These are phyloP conservation scores for Euproctis similis DNA, from an alignment of 2,888 invertebrate species.

Conservation along the genomic window DNA sequence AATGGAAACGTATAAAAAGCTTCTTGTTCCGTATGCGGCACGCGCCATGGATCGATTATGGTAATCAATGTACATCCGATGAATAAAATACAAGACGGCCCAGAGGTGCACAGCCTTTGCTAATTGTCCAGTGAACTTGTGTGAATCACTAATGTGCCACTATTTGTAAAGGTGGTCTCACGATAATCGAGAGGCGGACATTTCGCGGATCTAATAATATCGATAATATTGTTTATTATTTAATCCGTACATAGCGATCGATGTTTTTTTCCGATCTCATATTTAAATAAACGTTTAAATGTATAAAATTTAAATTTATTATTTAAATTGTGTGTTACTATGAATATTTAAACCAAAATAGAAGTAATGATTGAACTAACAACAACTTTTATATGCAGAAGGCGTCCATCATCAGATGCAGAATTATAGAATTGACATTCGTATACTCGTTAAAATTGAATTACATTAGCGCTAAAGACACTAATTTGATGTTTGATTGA, in stretches of 20 bases:
- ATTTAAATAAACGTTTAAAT: too few species aligned
- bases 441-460: conserved; percentile 36
- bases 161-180: conserved; percentile 51
- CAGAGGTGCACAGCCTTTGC: conserved; percentile 75
- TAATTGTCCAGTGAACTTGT: conserved; percentile 71
- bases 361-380: conserved; percentile 14
- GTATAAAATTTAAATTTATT: too few species aligned
- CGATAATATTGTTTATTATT: too few species aligned
- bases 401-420: conserved; percentile 14
- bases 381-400: conserved; percentile 19
- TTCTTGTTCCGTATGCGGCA: conserved; percentile 64
- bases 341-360: conserved; percentile 14
- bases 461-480: conserved; percentile 30
- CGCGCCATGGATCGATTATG: conserved; percentile 69
- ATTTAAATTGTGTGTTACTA: conserved; percentile 16
- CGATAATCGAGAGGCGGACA: conserved; percentile 37
- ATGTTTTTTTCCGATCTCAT: too few species aligned
- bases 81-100: conserved; percentile 69
- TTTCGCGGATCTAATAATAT: conserved; percentile 11
- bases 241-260: too few species aligned
- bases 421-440: conserved; percentile 25
- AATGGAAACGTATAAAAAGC: conserved; percentile 45
- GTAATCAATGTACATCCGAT: conserved; percentile 73
- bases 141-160: conserved; percentile 64
- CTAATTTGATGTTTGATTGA: conserved; percentile 42